Evolutionary conservation across 2,888 invertebrate species (phyloP).

Genomic region (Thymelicus sylvestris): DNA sequence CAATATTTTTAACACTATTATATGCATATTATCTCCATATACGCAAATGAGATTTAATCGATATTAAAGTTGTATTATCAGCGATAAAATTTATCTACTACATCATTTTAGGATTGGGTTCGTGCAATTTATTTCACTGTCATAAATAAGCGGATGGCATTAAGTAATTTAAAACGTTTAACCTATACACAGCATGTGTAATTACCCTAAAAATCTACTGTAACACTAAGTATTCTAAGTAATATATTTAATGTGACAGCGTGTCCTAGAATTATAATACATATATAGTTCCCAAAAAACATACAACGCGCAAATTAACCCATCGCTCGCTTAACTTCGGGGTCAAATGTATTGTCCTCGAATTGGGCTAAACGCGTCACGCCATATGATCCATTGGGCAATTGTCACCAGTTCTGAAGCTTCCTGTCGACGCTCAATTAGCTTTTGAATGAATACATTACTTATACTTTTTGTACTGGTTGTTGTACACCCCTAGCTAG

Average conservation of each 20-base stretch:
- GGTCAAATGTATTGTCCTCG: conserved; percentile 59
- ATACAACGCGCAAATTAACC: conserved; percentile 48
- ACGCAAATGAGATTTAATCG: too few species aligned
- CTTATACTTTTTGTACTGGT: too few species aligned
- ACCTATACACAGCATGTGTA: neutral
- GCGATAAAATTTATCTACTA: too few species aligned
- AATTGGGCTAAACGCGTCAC: conserved; percentile 58
- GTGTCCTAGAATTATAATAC: conserved; percentile 20
- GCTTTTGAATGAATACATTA: too few species aligned
- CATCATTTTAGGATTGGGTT: too few species aligned
- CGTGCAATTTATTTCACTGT: too few species aligned
- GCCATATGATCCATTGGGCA: conserved; percentile 19
- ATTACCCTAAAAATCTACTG: conserved; percentile 13
- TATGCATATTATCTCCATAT: too few species aligned
- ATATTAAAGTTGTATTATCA: too few species aligned
- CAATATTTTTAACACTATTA: too few species aligned
- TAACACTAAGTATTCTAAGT: neutral
- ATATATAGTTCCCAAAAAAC: conserved; percentile 9
- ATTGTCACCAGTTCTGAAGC: conserved; percentile 51
- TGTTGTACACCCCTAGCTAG: too few species aligned
- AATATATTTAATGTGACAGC: conserved; percentile 2
- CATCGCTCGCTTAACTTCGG: conserved; percentile 13
- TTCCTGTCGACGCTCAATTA: conserved; percentile 44
- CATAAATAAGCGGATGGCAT: neutral
- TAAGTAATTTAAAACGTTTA: neutral